Evolutionary conservation across 2,113 vertebrate genomes (phyloP).

Genomic region (Pachypanchax playfairii): DNA sequence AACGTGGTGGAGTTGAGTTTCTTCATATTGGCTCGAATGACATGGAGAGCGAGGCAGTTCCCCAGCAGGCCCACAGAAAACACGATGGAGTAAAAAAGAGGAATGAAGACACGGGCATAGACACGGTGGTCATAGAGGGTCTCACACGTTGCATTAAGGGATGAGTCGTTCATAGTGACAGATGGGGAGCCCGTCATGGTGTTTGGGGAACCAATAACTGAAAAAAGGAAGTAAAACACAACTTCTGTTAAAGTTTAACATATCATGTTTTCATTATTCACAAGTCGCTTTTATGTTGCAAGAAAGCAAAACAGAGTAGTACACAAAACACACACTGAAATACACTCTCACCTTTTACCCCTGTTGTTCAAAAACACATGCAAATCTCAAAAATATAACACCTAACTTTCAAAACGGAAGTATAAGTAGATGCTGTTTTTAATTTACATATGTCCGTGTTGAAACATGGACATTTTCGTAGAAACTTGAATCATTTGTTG

Average conservation of each 20-base stretch:
- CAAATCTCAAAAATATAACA: neutral
- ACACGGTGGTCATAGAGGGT: conserved; percentile 86
- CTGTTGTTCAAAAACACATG: neutral
- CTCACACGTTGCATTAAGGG: conserved; percentile 37
- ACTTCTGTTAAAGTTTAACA: neutral
- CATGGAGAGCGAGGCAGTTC: conserved; percentile 87
- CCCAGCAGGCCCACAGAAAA: conserved; percentile 87
- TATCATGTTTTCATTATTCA: neutral
- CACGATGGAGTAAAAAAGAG: conserved; percentile 84
- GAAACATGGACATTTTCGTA: too few species aligned
- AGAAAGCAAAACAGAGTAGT: neutral
- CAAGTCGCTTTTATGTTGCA: neutral
- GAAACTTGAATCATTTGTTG: too few species aligned
- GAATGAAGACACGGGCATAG: conserved; percentile 84
- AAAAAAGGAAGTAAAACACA: conserved; percentile 5
- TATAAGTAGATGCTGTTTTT: neutral
- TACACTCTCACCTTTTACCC: neutral
- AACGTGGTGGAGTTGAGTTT: conserved; percentile 98
- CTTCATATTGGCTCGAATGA: conserved; percentile 90
- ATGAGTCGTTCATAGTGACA: neutral
- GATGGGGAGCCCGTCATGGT: conserved; percentile 21
- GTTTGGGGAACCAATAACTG: conserved; percentile 28
- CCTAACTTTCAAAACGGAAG: conserved; percentile 59
- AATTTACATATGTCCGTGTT: too few species aligned
- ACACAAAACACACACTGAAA: conserved; percentile 11